Conservation (phyloP, 1,140 invertebrate genomes). For the Galendromus occidentalis region DNA sequence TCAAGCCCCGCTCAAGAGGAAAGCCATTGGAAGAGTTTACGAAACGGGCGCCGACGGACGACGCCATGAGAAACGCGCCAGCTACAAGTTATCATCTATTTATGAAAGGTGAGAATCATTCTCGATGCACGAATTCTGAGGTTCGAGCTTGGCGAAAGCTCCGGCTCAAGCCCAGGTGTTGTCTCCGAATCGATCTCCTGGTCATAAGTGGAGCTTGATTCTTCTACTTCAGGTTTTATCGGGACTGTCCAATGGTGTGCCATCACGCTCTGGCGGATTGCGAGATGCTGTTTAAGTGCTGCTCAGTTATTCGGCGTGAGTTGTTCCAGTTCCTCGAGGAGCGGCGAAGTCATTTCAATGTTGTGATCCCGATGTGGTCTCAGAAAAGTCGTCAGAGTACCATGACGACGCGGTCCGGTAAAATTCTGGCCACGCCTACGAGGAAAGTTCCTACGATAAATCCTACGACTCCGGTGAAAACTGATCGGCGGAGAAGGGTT, state of each 20-base stretch:
- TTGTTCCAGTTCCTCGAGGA: not conserved
- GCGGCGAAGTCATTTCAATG: not conserved
- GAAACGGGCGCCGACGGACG: not conserved
- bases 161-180: too few species aligned
- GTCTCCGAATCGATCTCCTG: not conserved
- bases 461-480: not conserved
- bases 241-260: not conserved
- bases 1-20: not conserved
- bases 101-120: not conserved
- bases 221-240: not conserved
- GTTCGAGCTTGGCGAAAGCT: not conserved
- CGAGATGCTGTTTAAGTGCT: slow-evolving; percentile 5
- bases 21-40: not conserved
- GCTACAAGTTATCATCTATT: not conserved
- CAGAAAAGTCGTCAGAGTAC: not conserved
- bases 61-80: not conserved
- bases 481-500: not conserved
- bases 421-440: not conserved
- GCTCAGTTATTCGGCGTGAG: not conserved
- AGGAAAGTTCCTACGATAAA: not conserved
- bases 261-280: not conserved
- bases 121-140: not conserved
- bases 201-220: not conserved
- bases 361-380: not conserved
- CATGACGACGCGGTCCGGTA: not conserved